Percentiles rank a stretch among this genome's conserved stretches.
Evolutionary conservation across 2,113 vertebrate species (phyloP).

Genomic region (Cettia cetti): DNA sequence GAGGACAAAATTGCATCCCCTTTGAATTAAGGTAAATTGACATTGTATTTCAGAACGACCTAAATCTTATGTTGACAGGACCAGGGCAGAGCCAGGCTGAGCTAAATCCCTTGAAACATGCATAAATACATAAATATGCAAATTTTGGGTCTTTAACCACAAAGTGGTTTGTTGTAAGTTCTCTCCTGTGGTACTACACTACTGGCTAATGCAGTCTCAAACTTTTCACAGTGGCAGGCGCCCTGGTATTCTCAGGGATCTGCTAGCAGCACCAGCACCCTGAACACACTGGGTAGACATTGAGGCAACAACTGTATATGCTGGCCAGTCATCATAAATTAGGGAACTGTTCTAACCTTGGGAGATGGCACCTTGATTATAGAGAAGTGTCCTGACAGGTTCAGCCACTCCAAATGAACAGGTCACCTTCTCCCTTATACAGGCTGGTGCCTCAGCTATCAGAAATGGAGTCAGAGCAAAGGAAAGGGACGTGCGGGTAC

Average conservation of each 20-base stretch:
- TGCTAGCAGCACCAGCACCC: neutral
- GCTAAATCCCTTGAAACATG: neutral
- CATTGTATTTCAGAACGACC: neutral
- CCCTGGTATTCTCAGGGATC: neutral
- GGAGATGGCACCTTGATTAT: neutral
- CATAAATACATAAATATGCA: neutral
- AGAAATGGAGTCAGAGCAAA: neutral
- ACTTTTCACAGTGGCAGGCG: neutral
- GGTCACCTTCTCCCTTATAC: too few relatives aligned
- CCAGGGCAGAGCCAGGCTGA: neutral
- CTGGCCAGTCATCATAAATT: neutral
- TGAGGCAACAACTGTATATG: neutral
- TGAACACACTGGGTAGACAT: neutral
- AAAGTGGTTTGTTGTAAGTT: neutral
- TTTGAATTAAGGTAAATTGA: neutral
- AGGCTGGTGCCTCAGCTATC: neutral
- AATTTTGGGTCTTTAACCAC: neutral
- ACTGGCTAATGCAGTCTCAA: neutral
- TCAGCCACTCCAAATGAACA: neutral
- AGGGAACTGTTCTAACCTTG: neutral
- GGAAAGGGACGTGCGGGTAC: rapidly evolving
- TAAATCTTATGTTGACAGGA: neutral
- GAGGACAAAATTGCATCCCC: neutral
- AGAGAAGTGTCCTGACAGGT: neutral
- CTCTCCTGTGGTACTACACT: neutral